Evolutionary conservation across 2,113 vertebrate species (phyloP).

Genomic region (Coptodon bakossiorum): DNA sequence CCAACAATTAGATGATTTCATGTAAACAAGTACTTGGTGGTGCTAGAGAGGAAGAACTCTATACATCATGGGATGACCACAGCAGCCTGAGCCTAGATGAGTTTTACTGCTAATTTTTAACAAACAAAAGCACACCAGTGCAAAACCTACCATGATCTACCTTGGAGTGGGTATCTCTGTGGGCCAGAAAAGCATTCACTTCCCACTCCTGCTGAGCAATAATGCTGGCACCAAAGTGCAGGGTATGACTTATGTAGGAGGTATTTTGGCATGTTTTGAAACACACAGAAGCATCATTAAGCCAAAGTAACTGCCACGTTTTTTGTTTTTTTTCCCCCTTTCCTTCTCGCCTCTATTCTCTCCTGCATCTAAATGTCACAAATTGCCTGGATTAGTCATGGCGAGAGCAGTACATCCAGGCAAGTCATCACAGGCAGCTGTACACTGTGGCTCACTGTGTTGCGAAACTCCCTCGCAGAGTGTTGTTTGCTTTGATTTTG

Average conservation of each 20-base stretch:
- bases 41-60: neutral
- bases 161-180: neutral
- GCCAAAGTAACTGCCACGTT: neutral
- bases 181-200: constrained; percentile 13
- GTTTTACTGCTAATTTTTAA: neutral
- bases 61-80: neutral
- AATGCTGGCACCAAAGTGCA: constrained; percentile 20
- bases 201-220: constrained; percentile 17
- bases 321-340: neutral
- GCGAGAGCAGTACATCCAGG: constrained; percentile 16
- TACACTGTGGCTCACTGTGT: constrained; percentile 9
- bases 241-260: constrained; percentile 48
- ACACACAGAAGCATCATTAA: constrained; percentile 29
- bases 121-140: neutral
- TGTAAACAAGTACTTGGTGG: neutral
- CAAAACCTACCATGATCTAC: neutral
- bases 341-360: neutral
- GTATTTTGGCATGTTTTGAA: constrained; percentile 38
- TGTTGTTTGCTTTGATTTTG: constrained; percentile 18
- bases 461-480: constrained; percentile 34
- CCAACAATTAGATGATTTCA: neutral
- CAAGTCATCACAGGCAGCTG: constrained; percentile 51
- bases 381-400: constrained; percentile 54
- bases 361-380: constrained; percentile 39
- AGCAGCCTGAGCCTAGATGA: neutral